Evolutionary conservation across 2,113 vertebrate species (phyloP), one percentile per base, ranked within the genome.

Genomic region (Micromys minutus): DNA sequence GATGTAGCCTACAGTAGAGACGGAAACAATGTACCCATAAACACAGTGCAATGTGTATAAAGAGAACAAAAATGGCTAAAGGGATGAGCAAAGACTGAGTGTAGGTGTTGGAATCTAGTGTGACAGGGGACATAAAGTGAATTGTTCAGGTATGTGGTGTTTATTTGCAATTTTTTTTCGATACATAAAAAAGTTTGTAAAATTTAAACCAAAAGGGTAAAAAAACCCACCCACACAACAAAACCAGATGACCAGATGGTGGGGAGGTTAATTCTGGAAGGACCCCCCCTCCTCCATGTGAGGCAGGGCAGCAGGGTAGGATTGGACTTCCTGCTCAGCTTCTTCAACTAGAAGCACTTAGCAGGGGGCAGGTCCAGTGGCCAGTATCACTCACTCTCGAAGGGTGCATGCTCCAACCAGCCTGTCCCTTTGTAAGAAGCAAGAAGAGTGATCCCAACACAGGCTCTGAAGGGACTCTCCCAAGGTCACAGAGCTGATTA

Each of bases 401-500:
- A 59, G n/a, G 87, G 26, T 3, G 16, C n/a, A 31, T 57, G 86
- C 52, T 72, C 69, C 42, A 50, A 13, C 26, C 34, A 59, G 52
- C 34, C 16, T 36, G 87, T 75, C n/a, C 22, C 77, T 88, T 85
- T 77, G 19, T 39, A 61, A 84, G 71, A 84, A 77, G 59, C 55
- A 94, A 79, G 59, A 17, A 87, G 65, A 71, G 22, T 45, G 17
- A 77, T 39, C 83, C 34, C 36, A 89, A 59, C 79, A 7, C 31
- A 63, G 52, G 47, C 5, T 80, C 79, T 69, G 15, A n/a, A 57
- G 88, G 57, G 90, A 93, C 92, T 86, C 91, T 71, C 90, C 90
- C 77, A 92, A 94, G 94, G 89, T 97, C 95, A 94, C 67, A 29
- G 65, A 61, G 67, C 31, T 77, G 83, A 94, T 95, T 42, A 83